Conservation (phyloP, 2,797 vertebrate genomes). For the Staurois parvus region DNA sequence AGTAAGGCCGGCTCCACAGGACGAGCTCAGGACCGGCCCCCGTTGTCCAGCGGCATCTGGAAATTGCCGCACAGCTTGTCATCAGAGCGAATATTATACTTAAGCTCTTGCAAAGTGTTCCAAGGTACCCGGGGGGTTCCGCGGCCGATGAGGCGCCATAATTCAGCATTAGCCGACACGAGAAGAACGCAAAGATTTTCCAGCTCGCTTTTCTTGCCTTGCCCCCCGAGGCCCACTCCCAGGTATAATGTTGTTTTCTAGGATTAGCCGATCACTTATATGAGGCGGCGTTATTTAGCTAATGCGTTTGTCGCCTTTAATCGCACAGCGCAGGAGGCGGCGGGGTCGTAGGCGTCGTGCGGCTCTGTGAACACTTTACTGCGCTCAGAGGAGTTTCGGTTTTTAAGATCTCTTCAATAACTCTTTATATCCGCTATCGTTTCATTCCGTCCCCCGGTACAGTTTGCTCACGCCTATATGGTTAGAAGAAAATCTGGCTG, state of each 20-base stretch:
- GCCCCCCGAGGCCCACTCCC: neutral
- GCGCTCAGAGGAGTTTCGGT: too few relatives aligned
- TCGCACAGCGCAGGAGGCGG: neutral
- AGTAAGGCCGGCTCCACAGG: neutral
- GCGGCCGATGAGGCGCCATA: neutral
- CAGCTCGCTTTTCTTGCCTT: neutral
- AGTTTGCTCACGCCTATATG: too few relatives aligned
- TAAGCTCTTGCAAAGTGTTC: neutral
- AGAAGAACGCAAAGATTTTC: neutral
- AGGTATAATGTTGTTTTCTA: neutral
- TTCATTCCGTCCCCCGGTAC: too few relatives aligned
- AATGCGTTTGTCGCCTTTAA: neutral
- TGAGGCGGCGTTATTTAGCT: neutral
- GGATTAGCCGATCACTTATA: neutral
- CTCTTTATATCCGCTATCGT: too few relatives aligned
- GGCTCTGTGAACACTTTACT: too few relatives aligned
- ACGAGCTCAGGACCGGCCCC: neutral
- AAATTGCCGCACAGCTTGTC: neutral
- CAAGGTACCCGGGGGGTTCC: neutral
- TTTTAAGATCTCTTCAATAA: too few relatives aligned
- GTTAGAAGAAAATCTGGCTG: too few relatives aligned
- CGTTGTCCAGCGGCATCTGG: neutral
- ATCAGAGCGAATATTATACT: neutral
- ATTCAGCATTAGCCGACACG: neutral
- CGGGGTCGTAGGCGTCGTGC: neutral